Percentiles rank a stretch among this genome's conserved stretches.
These are phyloP conservation scores for Synodontis membranacea DNA, from an alignment of 2,113 vertebrate genomes.

Conservation along the genomic window DNA sequence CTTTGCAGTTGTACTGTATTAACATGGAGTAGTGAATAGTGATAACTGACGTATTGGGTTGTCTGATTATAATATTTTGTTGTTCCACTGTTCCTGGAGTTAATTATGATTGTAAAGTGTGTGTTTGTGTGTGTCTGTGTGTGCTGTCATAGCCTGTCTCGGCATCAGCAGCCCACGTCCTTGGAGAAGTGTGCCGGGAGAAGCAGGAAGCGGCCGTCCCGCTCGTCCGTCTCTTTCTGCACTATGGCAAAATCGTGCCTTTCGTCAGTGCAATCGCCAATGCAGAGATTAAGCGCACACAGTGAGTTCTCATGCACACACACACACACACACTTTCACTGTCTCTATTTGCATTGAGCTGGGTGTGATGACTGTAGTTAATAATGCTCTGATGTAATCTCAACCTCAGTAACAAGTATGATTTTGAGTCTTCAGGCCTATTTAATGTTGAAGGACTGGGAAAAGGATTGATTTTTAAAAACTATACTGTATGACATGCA, in stretches of 20 bases:
- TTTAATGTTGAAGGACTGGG: not conserved
- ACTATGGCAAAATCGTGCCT: slow-evolving; percentile 93
- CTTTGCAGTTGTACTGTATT: not conserved
- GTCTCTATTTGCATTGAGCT: not conserved
- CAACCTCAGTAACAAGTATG: not conserved
- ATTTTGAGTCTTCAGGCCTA: not conserved
- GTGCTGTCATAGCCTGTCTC: slow-evolving; percentile 83
- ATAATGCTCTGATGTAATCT: not conserved
- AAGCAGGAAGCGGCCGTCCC: slow-evolving; percentile 97
- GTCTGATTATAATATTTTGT: not conserved
- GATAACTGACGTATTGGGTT: not conserved
- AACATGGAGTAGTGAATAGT: not conserved
- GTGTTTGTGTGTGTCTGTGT: not conserved
- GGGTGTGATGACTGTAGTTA: not conserved
- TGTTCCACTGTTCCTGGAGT: no score
- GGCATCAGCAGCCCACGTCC: slow-evolving; percentile 86
- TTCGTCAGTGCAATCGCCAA: slow-evolving; percentile 94
- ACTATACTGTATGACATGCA: not conserved
- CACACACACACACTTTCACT: not conserved
- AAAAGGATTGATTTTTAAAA: not conserved
- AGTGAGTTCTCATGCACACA: slow-evolving; percentile 78
- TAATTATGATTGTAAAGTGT: not conserved
- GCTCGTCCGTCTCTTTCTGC: slow-evolving; percentile 91
- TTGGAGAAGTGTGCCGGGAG: slow-evolving; percentile 95
- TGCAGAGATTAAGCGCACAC: slow-evolving; percentile 93